These are phyloP conservation scores for Euspilapteryx auroguttella DNA, from an alignment of 2,888 invertebrate genomes.

Conservation along the genomic window DNA sequence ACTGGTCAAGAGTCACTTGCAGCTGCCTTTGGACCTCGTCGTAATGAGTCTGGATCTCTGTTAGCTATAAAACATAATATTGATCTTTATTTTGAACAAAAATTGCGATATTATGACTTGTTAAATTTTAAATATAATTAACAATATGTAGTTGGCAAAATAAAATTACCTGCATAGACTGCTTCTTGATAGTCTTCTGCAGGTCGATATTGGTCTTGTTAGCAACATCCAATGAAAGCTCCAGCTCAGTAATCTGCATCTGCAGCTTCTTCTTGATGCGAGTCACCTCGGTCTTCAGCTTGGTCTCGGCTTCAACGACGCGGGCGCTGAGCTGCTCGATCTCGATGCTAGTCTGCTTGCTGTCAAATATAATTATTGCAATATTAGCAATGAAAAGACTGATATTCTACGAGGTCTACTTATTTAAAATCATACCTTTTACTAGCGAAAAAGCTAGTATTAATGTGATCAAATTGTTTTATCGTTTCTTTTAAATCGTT, in stretches of 20 bases:
- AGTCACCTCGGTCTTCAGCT: constrained; percentile 91
- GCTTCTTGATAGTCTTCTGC: constrained; percentile 97
- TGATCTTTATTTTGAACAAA: neutral
- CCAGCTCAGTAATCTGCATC: constrained; percentile 95
- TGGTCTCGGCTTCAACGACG: constrained; percentile 94
- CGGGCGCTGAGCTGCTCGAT: constrained; percentile 95
- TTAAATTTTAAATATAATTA: neutral
- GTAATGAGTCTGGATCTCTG: constrained; percentile 92
- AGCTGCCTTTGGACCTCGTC: constrained; percentile 96
- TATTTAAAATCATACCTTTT: constrained; percentile 46
- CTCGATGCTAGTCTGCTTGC: constrained; percentile 97
- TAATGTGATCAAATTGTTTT: constrained; percentile 64
- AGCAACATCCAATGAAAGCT: constrained; percentile 94
- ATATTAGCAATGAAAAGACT: too few species aligned
- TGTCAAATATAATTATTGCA: constrained; percentile 28
- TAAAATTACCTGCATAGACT: constrained; percentile 77
- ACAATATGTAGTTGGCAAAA: neutral
- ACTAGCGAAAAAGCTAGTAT: constrained; percentile 60
- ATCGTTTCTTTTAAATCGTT: constrained; percentile 64
- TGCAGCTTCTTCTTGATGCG: constrained; percentile 99
- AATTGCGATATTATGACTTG: neutral
- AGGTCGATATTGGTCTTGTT: constrained; percentile 98
- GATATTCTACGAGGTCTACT: too few species aligned
- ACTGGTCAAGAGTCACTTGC: constrained; percentile 92
- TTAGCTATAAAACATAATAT: constrained; percentile 48